A percentile compares a stretch with the other conserved stretches of the same genome.
phyloP scores from a whole-genome alignment of 2,113 vertebrate genomes.

The Aphelocoma coerulescens region DNA sequence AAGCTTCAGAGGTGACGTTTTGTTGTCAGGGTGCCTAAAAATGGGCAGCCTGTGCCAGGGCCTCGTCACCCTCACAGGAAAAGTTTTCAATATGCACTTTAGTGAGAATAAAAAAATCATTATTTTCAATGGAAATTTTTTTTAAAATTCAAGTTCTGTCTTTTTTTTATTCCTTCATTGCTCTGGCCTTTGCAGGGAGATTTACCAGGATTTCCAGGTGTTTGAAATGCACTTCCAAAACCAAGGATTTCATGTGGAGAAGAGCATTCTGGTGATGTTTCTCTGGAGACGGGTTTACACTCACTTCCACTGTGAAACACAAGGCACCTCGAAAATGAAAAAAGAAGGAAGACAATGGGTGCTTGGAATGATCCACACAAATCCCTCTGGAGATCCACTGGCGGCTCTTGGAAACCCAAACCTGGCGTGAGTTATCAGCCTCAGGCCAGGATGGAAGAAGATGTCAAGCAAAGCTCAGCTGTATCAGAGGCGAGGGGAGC shows the following conservation, averaged over 20 bases:
- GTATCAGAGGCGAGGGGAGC: neutral
- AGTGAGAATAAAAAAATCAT: neutral
- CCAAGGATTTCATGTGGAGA: neutral
- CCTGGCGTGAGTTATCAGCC: neutral
- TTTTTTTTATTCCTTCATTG: neutral
- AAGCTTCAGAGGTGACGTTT: neutral
- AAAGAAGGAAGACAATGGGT: accelerated
- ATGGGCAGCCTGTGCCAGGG: neutral
- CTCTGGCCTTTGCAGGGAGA: neutral
- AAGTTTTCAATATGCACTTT: neutral
- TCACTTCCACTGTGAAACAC: accelerated
- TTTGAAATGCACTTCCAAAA: neutral
- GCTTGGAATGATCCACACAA: neutral
- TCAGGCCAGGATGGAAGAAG: neutral
- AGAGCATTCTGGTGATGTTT: neutral
- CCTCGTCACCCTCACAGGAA: neutral
- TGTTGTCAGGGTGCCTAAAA: neutral
- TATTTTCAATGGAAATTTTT: neutral
- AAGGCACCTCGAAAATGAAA: accelerated
- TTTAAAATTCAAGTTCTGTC: neutral
- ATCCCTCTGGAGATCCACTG: neutral
- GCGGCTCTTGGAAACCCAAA: neutral
- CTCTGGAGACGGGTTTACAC: accelerated
- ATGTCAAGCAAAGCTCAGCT: neutral
- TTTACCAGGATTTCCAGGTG: neutral